Conservation (phyloP, 1,140 invertebrate genomes). For the Drepana arcuata region DNA sequence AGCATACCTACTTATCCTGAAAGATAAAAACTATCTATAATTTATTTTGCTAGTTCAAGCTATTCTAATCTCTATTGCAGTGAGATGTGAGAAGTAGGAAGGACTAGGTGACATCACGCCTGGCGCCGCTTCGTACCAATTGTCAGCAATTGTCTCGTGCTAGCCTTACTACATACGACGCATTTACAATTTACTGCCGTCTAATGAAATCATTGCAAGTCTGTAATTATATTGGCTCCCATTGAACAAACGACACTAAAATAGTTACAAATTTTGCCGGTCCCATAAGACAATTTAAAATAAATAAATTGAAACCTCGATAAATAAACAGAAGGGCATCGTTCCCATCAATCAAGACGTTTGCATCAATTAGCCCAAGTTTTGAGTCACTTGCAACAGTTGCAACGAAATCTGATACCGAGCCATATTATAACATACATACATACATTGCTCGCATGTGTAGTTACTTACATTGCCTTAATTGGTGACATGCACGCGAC, state of each 20-base stretch:
- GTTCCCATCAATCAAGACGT: slow-evolving; percentile 45
- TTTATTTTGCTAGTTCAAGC: too few relatives aligned
- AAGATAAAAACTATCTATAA: too few relatives aligned
- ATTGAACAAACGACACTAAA: slow-evolving; percentile 26
- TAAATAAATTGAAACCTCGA: slow-evolving; percentile 2
- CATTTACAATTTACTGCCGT: slow-evolving; percentile 21
- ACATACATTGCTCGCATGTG: too few relatives aligned
- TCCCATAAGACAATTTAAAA: slow-evolving; percentile 8
- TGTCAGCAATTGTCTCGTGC: slow-evolving; percentile 53
- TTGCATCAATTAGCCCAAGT: slow-evolving; percentile 53
- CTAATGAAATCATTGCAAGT: slow-evolving; percentile 29
- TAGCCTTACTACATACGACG: slow-evolving; percentile 6
- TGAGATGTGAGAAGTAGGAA: too few relatives aligned
- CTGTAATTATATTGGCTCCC: slow-evolving; percentile 25
- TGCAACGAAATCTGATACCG: slow-evolving; percentile 44
- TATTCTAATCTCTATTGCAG: too few relatives aligned
- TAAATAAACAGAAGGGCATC: slow-evolving; percentile 37
- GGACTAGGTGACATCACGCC: slow-evolving; percentile 42
- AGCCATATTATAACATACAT: too few relatives aligned
- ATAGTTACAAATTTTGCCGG: slow-evolving; percentile 21
- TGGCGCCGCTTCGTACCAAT: slow-evolving; percentile 52
- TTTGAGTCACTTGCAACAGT: slow-evolving; percentile 29
- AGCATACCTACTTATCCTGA: too few relatives aligned
- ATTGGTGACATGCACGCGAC: slow-evolving; percentile 25
- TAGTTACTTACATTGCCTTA: slow-evolving; percentile 26